Evolutionary conservation across 2,888 invertebrate genomes (phyloP), one percentile per base, ranked within the genome.

Genomic region (Napeogenes inachia): DNA sequence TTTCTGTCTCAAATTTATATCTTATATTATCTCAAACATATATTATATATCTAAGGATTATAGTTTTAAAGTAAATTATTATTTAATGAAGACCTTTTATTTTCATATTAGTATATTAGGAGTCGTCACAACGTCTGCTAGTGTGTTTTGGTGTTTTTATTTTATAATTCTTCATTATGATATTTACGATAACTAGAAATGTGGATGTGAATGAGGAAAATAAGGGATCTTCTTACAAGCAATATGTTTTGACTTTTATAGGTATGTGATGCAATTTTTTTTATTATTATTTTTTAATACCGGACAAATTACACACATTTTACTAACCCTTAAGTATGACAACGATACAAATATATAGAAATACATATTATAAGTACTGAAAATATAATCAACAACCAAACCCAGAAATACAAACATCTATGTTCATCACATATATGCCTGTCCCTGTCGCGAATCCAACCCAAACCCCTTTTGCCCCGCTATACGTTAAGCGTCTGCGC

Each of bases 221-320:
- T 10, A 74, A 70, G 54, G 70, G 73, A 2, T 69, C 69, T 62
- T 61, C 72, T 13, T 78, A 79, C 73, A 81, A 77, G 35, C 78
- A 79, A 47, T 62, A 77, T 0, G 13, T 75, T 0, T 65, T 82
- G 45, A 75, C 79, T 2, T 71, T 84, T 46, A 65, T 82, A 50
- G 79, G 83, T 84, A 71, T 66, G 83, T 76, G 33, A 4, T 13
- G 21, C 13, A 46, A 56, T 62, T 21, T 32, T 46, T 33, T 38
- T 47, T 38, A 4, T 38, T 8, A 4, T 33, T 42, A 30, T n/a
- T 21, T 21, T 21, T 21, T 21, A 1, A 21, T 21, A 21, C 1
- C 21, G 21, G 21, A 21, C 21, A 0, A 21, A 21, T 21, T 21
- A 21, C 21, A 21, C 21, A 21, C 21, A 21, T 21, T 21, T 0